Conservation (phyloP, 2,113 vertebrate genomes). For the Dipodomys ordii region DNA sequence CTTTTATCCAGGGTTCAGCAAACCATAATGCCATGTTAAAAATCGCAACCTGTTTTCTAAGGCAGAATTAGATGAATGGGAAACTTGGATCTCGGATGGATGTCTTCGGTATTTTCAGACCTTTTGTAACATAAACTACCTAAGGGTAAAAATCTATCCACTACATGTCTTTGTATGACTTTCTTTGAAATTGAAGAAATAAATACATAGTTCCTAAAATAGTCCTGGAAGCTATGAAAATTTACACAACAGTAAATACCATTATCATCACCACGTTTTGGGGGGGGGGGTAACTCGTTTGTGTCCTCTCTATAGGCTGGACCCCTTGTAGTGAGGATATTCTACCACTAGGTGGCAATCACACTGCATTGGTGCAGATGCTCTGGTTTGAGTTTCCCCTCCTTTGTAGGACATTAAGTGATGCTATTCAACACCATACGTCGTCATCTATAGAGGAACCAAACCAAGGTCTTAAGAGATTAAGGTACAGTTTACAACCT, state of each 20-base stretch:
- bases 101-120: not conserved
- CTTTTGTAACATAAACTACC: not conserved
- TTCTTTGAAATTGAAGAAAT: not conserved
- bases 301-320: not conserved
- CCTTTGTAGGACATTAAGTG: not conserved
- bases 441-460: not conserved
- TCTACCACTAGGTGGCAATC: conserved; percentile 67
- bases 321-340: conserved; percentile 37
- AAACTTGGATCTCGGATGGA: not conserved
- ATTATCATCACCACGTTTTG: no score
- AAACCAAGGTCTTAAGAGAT: not conserved
- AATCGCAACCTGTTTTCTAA: not conserved
- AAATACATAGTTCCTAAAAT: not conserved
- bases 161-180: not conserved
- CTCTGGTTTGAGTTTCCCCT: not conserved
- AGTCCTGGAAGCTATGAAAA: not conserved
- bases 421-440: not conserved
- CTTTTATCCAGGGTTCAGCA: not conserved
- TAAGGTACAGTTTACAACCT: not conserved
- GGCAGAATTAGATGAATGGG: not conserved
- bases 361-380: not conserved
- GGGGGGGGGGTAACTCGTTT: no score
- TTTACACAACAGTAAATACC: not conserved
- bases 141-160: not conserved
- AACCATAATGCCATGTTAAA: not conserved